phyloP scores from a whole-genome alignment of 2,888 invertebrate genomes.

The Melanophora roralis region DNA sequence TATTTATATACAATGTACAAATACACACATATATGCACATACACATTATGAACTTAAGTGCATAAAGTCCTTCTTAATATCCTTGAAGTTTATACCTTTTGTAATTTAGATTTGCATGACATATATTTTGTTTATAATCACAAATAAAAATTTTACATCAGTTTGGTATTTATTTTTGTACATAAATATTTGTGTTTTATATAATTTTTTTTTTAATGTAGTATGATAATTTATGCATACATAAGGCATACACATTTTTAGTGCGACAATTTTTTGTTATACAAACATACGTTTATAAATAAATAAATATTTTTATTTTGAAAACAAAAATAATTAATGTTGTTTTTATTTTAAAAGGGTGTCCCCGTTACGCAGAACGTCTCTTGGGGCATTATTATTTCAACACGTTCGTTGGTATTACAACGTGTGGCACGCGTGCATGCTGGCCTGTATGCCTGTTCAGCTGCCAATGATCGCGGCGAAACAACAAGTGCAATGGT shows the following conservation, averaged over 20 bases:
- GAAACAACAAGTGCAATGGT: conserved; percentile 88
- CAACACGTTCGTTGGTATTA: conserved; percentile 91
- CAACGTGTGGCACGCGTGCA: conserved; percentile 90
- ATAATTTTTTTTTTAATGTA: not conserved
- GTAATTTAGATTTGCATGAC: not conserved
- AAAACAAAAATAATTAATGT: conserved; percentile 29
- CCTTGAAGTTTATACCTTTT: not conserved
- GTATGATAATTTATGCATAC: not conserved
- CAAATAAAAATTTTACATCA: not conserved
- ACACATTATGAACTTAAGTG: not conserved
- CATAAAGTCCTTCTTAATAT: too few species aligned
- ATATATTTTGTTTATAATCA: not conserved
- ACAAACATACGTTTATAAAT: too few species aligned
- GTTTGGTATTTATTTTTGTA: not conserved
- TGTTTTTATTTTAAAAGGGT: conserved; percentile 79
- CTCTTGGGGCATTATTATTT: conserved; percentile 90
- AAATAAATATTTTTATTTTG: conserved; percentile 2
- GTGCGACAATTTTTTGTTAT: not conserved
- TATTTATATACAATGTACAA: too few species aligned
- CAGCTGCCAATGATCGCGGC: conserved; percentile 89
- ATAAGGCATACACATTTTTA: not conserved
- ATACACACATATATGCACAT: too few species aligned
- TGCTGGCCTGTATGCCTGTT: conserved; percentile 90
- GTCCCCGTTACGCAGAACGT: conserved; percentile 87
- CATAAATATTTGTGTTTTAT: not conserved